Conservation (phyloP, 2,113 vertebrate genomes). For the Ceyx margarethae region DNA sequence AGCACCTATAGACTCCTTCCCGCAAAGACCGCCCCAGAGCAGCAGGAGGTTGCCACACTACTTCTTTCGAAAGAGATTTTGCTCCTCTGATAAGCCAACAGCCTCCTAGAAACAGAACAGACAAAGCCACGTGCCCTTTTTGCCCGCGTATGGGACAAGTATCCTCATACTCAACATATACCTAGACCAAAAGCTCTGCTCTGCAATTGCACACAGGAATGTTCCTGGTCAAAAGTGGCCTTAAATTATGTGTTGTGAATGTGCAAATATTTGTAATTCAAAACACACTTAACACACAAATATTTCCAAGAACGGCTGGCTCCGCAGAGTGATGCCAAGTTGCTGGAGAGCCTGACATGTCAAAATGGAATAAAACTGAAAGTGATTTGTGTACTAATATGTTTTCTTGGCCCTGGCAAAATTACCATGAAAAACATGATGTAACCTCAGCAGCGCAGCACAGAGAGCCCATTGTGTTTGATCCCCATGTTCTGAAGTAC, state of each 20-base stretch:
- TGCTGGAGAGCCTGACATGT: constrained; percentile 33
- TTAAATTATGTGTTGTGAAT: neutral
- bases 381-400: constrained; percentile 18
- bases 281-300: neutral
- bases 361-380: constrained; percentile 27
- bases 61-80: constrained; percentile 5
- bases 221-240: neutral
- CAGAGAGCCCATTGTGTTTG: neutral
- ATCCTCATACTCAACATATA: neutral
- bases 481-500: neutral
- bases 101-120: neutral
- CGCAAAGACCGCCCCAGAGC: neutral
- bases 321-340: neutral
- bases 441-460: neutral
- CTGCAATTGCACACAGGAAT: neutral
- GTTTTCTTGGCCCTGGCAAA: neutral
- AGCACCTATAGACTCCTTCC: constrained; percentile 23
- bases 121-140: neutral
- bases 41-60: neutral
- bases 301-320: neutral
- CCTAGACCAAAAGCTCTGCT: neutral
- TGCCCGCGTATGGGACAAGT: fast-evolving
- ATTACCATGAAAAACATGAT: neutral
- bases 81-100: neutral
- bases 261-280: neutral